Evolutionary conservation across 2,888 invertebrate species (phyloP).

Genomic region (Aspidiotus destructor): DNA sequence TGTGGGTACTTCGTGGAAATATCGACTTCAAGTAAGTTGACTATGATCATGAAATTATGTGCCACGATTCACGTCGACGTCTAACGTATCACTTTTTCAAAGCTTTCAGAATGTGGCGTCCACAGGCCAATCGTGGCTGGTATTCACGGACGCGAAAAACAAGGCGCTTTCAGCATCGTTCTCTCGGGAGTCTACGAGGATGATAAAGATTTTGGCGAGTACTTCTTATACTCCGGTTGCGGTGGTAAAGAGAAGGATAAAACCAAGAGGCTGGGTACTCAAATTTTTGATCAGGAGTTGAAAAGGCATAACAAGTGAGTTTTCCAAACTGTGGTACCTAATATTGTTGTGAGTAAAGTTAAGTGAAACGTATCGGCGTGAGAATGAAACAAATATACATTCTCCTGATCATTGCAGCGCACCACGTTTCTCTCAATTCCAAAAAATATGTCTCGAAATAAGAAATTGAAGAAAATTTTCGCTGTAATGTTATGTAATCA

Average conservation of each 20-base stretch:
- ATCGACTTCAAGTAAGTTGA: neutral
- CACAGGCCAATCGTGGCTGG: conserved; percentile 76
- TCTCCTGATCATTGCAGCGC: too few relatives aligned
- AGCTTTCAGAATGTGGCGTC: conserved; percentile 70
- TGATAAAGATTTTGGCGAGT: conserved; percentile 67
- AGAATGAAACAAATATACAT: too few relatives aligned
- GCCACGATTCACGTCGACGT: neutral
- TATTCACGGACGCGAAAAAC: conserved; percentile 66
- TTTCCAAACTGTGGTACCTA: neutral
- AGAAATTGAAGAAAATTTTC: too few relatives aligned
- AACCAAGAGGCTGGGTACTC: conserved; percentile 68
- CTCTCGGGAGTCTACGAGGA: conserved; percentile 71
- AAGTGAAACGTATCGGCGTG: too few relatives aligned
- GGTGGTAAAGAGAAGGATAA: conserved; percentile 75
- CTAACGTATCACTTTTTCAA: neutral
- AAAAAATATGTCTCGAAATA: conserved; percentile 6
- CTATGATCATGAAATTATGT: neutral
- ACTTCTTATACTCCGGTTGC: conserved; percentile 74
- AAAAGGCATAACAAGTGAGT: conserved; percentile 62
- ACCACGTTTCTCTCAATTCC: neutral
- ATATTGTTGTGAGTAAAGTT: too few relatives aligned
- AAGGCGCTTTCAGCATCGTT: conserved; percentile 73
- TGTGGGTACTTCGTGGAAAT: neutral
- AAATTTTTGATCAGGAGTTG: conserved; percentile 67
- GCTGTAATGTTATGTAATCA: too few relatives aligned